Conservation (phyloP, 2,888 invertebrate genomes). For the Listrodromus nycthemerus region DNA sequence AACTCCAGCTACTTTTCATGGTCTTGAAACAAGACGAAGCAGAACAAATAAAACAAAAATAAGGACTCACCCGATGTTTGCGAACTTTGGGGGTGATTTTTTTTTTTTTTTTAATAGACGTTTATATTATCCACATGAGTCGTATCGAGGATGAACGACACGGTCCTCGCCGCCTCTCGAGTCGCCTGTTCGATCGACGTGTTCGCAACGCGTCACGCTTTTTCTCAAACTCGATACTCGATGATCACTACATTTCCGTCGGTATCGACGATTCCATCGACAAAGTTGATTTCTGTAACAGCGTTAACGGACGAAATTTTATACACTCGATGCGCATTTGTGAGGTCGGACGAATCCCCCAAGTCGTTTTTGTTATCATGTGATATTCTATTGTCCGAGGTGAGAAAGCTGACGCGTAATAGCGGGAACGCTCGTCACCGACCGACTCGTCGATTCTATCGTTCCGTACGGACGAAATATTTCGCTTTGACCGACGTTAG, state of each 20-base stretch:
- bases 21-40: neutral
- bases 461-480: neutral
- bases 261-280: neutral
- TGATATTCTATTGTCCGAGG: neutral
- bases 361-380: neutral
- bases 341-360: neutral
- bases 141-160: conserved; percentile 18
- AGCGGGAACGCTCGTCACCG: neutral
- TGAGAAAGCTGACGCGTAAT: neutral
- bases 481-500: neutral
- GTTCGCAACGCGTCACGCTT: conserved; percentile 2
- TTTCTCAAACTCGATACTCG: conserved; percentile 13
- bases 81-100: conserved; percentile 19
- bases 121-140: conserved; percentile 30
- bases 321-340: neutral
- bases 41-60: neutral
- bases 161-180: neutral
- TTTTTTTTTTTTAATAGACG: conserved; percentile 1
- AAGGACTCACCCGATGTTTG: conserved; percentile 48
- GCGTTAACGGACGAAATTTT: neutral
- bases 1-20: neutral
- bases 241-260: conserved; percentile 36
- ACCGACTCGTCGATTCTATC: neutral
- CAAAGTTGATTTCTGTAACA: conserved; percentile 13
- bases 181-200: neutral